Base-by-base conservation (phyloP, 1,140 invertebrate genomes). In the Caenorhabditis briggsae region DNA sequence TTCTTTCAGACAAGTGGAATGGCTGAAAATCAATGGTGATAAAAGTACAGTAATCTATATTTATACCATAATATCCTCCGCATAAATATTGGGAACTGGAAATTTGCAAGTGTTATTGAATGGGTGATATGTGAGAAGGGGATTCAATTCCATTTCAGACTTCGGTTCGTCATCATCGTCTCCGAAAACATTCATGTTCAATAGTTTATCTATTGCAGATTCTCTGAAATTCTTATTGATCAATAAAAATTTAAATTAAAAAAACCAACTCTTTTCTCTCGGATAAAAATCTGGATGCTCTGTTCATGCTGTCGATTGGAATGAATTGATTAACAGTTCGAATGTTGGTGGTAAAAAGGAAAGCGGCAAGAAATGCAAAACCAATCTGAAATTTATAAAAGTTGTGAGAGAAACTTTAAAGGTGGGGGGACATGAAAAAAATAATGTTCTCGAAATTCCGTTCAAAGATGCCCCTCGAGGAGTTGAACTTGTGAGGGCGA, bases 71-170 rank as follows among this genome's bases (percentile, higher is more conserved):
- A 86, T 82, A 41, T 86, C 85, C 9, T 55, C 59, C 0, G 74
- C 74, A 74, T 86, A 86, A 20, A 41, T 48, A 65, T 82, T 83
- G 0, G 70, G 56, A 14, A 86, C 16, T 56, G 85, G 74, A 56
- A 86, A 86, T 25, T 83, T 86, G 25, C 85, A 86, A 53, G 43
- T 48, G 18, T 86, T 86, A n/a, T 86, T 55, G 43, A 86, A 86
- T 16, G 85, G 85, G 48, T 86, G 85, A 43, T 82, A 55, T 20
- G 25, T 70, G 9, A 86, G 33, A 1, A 83, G 25, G 2, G 82
- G 58, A 59, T 83, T 46, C 70, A 48, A 50, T 50, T 78, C 70
- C 8, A 78, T 78, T 78, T 48, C 70, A 43, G 70, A 50, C 16
- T 78, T 78, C 3, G 12, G 43, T 8, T 78, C 70, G 6, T 78